Base-by-base conservation (phyloP, 2,113 vertebrate genomes). In the Ia io region DNA sequence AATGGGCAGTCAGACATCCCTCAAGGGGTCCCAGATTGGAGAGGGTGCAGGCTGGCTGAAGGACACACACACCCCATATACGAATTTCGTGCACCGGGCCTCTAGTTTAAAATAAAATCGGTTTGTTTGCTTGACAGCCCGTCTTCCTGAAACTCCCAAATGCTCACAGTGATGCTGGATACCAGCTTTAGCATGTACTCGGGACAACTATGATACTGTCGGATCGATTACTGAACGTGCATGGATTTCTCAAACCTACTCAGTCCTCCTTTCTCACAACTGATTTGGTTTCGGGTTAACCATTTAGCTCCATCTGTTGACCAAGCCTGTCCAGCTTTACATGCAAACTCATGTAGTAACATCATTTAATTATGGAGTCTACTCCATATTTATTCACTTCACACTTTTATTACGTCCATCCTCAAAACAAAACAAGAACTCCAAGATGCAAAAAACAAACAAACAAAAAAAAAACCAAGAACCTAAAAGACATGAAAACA, bases 161-260 rank as follows among this genome's bases (percentile, higher is more conserved):
- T 71, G 88, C 77, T 56, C 37, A 44, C 23, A 6, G 9, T 0
- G 14, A 83, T 7, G 14, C 22, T 1, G 1, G 18, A 8, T 9
- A 20, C 42, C 17, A 1, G 14, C 1, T 3, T 5, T 2, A 3
- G 13, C 37, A 13, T 0, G 42, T 32, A 35, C 1, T 0, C 0
- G 6, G 30, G 4, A 20, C 9, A 49, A 3, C 5, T 16, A 18
- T 28, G 42, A 51, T 18, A 0, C 0, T 13, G 14, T 0, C 51
- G 30, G 51, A 56, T 40, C 0, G 0, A 0, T 17, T 37, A 49
- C 11, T 71, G 74, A 70, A 53, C 3, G 14, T 1, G 5, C 12
- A 9, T 13, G 10, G 1, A 53, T 88, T 90, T 92, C 91, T 83
- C 18, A 67, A 82, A 42, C 30, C 56, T 23, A 71, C 25, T 40